These are phyloP conservation scores for Syrmaticus mikado DNA, from an alignment of 2,113 vertebrate genomes.

Conservation along the genomic window DNA sequence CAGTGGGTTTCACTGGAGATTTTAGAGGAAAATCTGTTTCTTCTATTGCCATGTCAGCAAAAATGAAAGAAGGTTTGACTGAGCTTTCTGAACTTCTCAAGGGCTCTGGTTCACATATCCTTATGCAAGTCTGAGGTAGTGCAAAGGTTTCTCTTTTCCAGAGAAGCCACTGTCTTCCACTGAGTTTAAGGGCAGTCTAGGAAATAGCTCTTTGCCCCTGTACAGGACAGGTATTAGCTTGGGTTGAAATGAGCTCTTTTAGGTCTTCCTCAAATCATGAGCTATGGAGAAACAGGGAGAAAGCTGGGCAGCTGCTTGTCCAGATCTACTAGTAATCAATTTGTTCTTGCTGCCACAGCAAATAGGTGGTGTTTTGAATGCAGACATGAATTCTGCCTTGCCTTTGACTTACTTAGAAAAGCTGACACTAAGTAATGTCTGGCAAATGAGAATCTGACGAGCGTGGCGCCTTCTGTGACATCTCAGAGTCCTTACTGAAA, in stretches of 20 bases:
- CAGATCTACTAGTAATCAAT: not conserved
- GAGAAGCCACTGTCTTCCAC: not conserved
- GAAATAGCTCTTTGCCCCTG: not conserved
- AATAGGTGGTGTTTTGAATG: not conserved
- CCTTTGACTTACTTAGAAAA: not conserved
- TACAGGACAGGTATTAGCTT: not conserved
- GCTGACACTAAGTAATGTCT: not conserved
- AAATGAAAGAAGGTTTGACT: not conserved
- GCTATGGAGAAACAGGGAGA: not conserved
- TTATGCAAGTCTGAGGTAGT: not conserved
- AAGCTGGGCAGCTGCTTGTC: not conserved
- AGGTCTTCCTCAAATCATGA: not conserved
- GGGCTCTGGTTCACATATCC: not conserved
- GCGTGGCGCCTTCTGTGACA: rapidly evolving
- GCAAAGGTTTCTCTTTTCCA: not conserved
- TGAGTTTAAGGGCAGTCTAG: not conserved
- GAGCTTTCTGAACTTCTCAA: not conserved
- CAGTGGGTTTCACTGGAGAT: not conserved
- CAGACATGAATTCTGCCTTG: not conserved
- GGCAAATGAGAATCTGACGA: not conserved
- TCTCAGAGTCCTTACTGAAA: not conserved
- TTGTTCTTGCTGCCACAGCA: not conserved
- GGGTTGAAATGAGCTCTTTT: not conserved
- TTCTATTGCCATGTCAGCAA: not conserved
- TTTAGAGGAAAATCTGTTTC: not conserved